A percentile compares a stretch with the other conserved stretches of the same genome.
These are phyloP conservation scores for Deroptyus accipitrinus DNA, from an alignment of 2,113 vertebrate genomes.

Conservation along the genomic window DNA sequence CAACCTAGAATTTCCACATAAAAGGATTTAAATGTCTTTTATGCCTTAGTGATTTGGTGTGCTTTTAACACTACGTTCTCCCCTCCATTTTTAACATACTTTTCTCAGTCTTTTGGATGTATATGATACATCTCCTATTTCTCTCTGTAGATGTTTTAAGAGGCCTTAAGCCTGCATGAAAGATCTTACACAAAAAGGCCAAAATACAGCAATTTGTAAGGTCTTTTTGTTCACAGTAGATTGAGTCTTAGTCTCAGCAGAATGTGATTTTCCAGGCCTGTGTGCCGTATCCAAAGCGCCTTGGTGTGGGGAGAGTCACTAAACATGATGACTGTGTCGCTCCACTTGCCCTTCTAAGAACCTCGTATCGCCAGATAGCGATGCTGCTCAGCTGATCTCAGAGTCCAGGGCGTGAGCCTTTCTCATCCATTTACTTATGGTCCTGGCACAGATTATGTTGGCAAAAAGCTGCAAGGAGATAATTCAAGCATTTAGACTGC, in stretches of 20 bases:
- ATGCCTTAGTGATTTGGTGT: not conserved
- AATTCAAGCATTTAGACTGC: not conserved
- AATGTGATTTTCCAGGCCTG: not conserved
- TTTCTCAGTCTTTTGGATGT: not conserved
- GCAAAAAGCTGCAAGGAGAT: not conserved
- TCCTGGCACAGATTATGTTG: not conserved
- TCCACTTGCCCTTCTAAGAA: not conserved
- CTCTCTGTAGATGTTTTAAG: not conserved
- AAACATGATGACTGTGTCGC: not conserved
- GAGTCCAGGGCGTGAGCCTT: not conserved
- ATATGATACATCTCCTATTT: not conserved
- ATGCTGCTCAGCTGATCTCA: not conserved
- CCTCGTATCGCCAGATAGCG: not conserved
- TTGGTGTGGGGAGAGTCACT: fast-evolving
- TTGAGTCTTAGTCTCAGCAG: not conserved
- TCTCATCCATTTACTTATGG: not conserved
- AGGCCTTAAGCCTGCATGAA: not conserved
- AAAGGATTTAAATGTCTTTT: constrained; percentile 10
- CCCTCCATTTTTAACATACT: not conserved
- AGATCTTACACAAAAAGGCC: not conserved
- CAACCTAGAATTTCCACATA: constrained; percentile 13
- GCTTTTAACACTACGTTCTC: not conserved
- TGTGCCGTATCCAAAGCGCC: not conserved
- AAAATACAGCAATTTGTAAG: not conserved
- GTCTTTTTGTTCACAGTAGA: not conserved